These are phyloP conservation scores for Polydrusus cervinus DNA, from an alignment of 2,888 invertebrate species.

Conservation along the genomic window DNA sequence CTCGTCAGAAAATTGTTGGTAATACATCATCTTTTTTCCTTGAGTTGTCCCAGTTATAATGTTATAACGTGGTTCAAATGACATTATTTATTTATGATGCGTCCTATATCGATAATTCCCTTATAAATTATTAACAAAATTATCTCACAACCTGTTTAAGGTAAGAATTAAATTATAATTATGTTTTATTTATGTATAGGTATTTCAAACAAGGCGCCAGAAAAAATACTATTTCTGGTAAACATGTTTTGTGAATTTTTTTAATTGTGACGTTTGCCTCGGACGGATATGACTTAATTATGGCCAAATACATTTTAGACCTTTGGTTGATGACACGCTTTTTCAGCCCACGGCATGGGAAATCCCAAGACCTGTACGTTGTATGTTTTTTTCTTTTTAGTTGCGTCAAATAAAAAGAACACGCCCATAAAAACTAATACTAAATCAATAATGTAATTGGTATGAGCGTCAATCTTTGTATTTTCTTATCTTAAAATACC, in stretches of 20 bases:
- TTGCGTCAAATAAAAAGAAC: neutral
- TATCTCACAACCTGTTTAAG: constrained; percentile 5
- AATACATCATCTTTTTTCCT: neutral
- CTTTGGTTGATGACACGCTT: constrained; percentile 1
- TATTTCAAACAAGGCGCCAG: constrained; percentile 19
- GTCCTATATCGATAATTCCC: constrained; percentile 6
- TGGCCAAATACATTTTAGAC: neutral
- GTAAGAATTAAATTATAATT: constrained; percentile 3
- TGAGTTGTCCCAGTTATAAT: neutral
- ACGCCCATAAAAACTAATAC: constrained; percentile 2
- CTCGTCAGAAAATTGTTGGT: too few relatives aligned
- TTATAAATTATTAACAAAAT: constrained; percentile 13
- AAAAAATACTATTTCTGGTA: constrained; percentile 11
- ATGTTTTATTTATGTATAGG: neutral
- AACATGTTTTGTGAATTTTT: constrained; percentile 21
- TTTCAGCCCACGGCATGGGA: neutral
- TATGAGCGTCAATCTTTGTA: neutral
- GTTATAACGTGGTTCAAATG: neutral
- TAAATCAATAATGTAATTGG: neutral
- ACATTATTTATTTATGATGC: constrained; percentile 9
- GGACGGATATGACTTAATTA: constrained; percentile 2
- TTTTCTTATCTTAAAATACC: too few relatives aligned
- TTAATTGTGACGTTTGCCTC: constrained; percentile 3
- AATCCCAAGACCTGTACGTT: neutral
- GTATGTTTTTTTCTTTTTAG: neutral